Conservation (phyloP, 2,797 vertebrate species). For the Otus scops region DNA sequence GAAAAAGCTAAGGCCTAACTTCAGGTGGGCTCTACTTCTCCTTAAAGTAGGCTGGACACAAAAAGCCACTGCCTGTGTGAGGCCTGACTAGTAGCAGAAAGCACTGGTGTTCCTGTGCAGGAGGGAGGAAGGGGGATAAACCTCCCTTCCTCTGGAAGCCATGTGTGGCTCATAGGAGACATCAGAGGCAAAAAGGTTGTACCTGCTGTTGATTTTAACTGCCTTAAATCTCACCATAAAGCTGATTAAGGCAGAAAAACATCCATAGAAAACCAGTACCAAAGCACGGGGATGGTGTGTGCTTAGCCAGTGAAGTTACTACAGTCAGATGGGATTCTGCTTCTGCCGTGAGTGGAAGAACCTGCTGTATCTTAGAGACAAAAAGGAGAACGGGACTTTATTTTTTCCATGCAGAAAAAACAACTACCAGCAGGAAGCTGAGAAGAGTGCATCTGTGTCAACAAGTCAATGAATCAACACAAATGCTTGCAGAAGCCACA, state of each 20-base stretch:
- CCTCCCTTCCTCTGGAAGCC: not conserved
- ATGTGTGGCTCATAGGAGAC: not conserved
- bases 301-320: not conserved
- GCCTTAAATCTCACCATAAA: not conserved
- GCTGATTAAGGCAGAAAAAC: not conserved
- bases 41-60: not conserved
- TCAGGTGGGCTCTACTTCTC: not conserved
- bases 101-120: not conserved
- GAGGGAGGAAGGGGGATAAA: not conserved
- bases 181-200: not conserved
- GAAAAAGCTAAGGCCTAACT: not conserved
- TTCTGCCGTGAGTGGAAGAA: not conserved
- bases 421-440: not conserved
- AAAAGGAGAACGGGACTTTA: not conserved
- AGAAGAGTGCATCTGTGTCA: not conserved
- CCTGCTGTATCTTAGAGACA: not conserved
- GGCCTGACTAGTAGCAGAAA: not conserved
- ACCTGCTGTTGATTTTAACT: not conserved
- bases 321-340: not conserved
- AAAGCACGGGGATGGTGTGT: not conserved
- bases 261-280: not conserved
- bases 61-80: accelerated
- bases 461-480: not conserved
- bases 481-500: not conserved
- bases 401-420: not conserved